Conservation (phyloP, 2,888 invertebrate species). For the Liopterus haemorrhoidalis region DNA sequence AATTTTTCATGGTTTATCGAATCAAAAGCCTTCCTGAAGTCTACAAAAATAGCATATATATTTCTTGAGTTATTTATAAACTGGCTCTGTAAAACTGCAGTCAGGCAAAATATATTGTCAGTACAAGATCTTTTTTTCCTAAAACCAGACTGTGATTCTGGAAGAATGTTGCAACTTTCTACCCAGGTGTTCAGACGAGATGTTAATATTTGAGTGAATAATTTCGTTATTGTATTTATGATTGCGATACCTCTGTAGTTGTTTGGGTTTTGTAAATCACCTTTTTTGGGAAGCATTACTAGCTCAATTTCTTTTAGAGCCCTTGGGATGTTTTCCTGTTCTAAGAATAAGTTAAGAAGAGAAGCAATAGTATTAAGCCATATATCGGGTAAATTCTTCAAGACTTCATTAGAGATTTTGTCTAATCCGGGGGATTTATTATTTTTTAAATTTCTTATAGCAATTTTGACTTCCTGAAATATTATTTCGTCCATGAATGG, state of each 20-base stretch:
- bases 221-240: constrained; percentile 3
- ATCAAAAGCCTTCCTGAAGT: constrained; percentile 9
- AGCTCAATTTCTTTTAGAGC: constrained; percentile 1
- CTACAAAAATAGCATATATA: constrained; percentile 11
- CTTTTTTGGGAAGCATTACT: constrained; percentile 6
- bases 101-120: constrained; percentile 1
- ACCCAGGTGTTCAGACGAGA: neutral
- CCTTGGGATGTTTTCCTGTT: constrained; percentile 1
- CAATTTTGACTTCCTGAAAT: neutral
- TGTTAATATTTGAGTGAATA: constrained; percentile 5
- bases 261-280: neutral
- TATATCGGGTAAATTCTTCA: constrained; percentile 7
- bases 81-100: constrained; percentile 1
- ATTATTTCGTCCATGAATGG: too few relatives aligned
- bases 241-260: constrained; percentile 5
- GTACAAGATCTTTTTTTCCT: constrained; percentile 8
- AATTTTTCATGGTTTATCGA: constrained; percentile 5
- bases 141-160: constrained; percentile 9
- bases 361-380: neutral
- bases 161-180: constrained; percentile 4
- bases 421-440: constrained; percentile 2
- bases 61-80: constrained; percentile 9
- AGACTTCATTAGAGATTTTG: neutral
- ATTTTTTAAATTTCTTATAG: constrained; percentile 3
- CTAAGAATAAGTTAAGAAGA: neutral